phyloP scores from a whole-genome alignment of 2,797 vertebrate species.

The Darevskia nairensis region DNA sequence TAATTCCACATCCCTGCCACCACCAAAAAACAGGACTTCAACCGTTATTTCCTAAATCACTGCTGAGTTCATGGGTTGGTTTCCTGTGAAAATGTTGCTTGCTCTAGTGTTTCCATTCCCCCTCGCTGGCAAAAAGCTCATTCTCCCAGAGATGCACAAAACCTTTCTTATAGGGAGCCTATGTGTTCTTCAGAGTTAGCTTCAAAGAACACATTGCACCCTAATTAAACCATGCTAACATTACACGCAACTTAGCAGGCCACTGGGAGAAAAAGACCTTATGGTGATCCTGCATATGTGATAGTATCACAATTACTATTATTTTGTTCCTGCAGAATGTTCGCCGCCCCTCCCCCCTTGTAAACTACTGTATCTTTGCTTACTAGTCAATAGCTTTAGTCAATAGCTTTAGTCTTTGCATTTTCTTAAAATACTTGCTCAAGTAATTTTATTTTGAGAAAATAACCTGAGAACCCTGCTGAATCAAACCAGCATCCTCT shows the following conservation, averaged over 20 bases:
- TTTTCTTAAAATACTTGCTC: conserved; percentile 1
- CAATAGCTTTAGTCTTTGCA: neutral
- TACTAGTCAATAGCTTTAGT: neutral
- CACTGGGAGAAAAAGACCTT: neutral
- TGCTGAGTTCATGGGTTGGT: no score
- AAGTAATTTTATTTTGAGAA: neutral
- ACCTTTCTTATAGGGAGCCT: neutral
- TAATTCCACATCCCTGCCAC: neutral
- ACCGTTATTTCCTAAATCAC: neutral
- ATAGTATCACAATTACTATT: neutral
- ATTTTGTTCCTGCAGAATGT: neutral
- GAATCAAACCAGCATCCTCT: neutral
- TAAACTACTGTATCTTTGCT: neutral
- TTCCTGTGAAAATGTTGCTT: neutral
- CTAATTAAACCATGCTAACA: no score
- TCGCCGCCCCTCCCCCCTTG: neutral
- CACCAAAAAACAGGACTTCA: neutral
- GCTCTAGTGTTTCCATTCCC: no score
- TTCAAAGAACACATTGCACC: no score
- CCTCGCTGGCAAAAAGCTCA: neutral
- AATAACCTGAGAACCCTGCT: neutral
- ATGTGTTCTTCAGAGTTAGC: neutral
- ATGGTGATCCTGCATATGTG: neutral
- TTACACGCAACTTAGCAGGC: neutral
- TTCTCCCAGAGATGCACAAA: neutral